phyloP scores from a whole-genome alignment of 2,888 invertebrate species.

The Deladenus siricidicola region DNA sequence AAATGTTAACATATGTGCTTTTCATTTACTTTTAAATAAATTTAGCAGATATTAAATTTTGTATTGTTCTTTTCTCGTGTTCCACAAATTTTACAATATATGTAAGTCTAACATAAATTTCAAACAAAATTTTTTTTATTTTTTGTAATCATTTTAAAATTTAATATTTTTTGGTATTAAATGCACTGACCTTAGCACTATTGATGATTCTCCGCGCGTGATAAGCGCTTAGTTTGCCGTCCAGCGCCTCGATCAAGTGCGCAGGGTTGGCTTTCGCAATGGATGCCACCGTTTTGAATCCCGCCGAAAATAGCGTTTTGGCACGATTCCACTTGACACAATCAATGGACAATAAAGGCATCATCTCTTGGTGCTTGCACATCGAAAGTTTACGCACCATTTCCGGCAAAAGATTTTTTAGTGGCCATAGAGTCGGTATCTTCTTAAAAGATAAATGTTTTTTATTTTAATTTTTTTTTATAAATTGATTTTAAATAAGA shows the following conservation, averaged over 20 bases:
- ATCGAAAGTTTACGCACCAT: conserved; percentile 58
- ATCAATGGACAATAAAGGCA: conserved; percentile 77
- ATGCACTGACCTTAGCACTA: conserved; percentile 68
- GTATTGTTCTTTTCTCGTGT: too few species aligned
- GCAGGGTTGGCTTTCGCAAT: conserved; percentile 63
- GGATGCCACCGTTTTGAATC: conserved; percentile 61
- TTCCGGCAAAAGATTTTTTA: conserved; percentile 65
- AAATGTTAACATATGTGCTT: too few species aligned
- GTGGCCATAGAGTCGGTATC: conserved; percentile 74
- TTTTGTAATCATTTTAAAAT: too few species aligned
- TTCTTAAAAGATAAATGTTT: too few species aligned
- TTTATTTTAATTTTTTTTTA: too few species aligned
- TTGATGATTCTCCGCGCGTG: conserved; percentile 74
- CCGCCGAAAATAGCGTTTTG: conserved; percentile 72
- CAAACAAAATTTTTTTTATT: too few species aligned
- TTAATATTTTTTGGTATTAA: too few species aligned
- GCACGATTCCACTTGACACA: conserved; percentile 81
- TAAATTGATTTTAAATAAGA: too few species aligned
- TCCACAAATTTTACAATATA: too few species aligned
- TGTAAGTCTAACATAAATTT: too few species aligned
- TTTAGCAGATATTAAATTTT: too few species aligned
- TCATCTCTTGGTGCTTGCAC: conserved; percentile 61
- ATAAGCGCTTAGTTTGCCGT: conserved; percentile 42
- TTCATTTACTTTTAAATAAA: too few species aligned
- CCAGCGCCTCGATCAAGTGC: conserved; percentile 25